Percentiles rank a stretch among this genome's conserved stretches.
Evolutionary conservation across 1,140 invertebrate genomes (phyloP).

Genomic region (honey bee (Apis mellifera)): Amel_HAv3.1 CM009933.2:11576501-11577000

Average conservation of each 20-base stretch:
- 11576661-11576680: conserved; percentile 44
- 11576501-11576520: no score
- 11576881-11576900: not conserved
- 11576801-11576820: conserved; percentile 75
- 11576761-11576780: conserved; percentile 82
- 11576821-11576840: conserved; percentile 70
- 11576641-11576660: conserved; percentile 16
- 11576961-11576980: no score
- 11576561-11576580: no score
- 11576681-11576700: conserved; percentile 74
- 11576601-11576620: no score
- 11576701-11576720: conserved; percentile 55
- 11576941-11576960: no score
- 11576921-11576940: not conserved
- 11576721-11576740: conserved; percentile 58
- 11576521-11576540: no score
- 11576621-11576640: conserved; percentile 15
- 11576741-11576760: conserved; percentile 76
- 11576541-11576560: no score
- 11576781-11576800: conserved; percentile 80
- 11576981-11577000: no score
- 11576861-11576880: conserved; percentile 31
- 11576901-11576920: conserved; percentile 1
- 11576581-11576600: not conserved
- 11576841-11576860: conserved; percentile 53